Evolutionary conservation across 2,113 vertebrate species (phyloP).

Genomic region (Catharus fuscescens): DNA sequence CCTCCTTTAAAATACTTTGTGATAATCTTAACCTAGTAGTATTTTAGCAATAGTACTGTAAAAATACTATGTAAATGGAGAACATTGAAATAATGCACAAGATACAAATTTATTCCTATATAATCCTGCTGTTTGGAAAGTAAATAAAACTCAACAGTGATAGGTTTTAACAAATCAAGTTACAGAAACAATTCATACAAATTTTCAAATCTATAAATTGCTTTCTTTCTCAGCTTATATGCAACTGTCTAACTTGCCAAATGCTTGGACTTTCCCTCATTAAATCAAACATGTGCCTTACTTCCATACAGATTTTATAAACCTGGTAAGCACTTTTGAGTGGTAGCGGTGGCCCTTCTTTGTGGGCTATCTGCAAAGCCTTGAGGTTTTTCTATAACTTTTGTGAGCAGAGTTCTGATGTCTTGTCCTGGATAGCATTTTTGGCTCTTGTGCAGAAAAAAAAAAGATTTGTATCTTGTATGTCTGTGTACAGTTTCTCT

Average conservation of each 20-base stretch:
- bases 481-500: neutral
- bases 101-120: neutral
- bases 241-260: neutral
- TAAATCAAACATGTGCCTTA: neutral
- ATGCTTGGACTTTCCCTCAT: neutral
- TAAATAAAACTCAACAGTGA: neutral
- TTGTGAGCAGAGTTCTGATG: neutral
- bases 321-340: neutral
- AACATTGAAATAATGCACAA: constrained; percentile 15
- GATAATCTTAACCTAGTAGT: neutral
- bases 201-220: neutral
- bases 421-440: neutral
- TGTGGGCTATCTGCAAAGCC: neutral
- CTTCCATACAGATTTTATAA: neutral
- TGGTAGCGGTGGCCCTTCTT: neutral
- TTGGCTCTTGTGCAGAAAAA: neutral
- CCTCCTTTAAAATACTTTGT: neutral
- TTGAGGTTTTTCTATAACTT: neutral
- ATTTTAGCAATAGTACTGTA: constrained; percentile 2
- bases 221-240: neutral
- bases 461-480: accelerated
- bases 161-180: neutral
- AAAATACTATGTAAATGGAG: neutral
- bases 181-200: neutral
- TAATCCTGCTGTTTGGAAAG: neutral